Conservation (phyloP, 92 coral and sea anemone genomes). For the Siderastrea siderea region DNA sequence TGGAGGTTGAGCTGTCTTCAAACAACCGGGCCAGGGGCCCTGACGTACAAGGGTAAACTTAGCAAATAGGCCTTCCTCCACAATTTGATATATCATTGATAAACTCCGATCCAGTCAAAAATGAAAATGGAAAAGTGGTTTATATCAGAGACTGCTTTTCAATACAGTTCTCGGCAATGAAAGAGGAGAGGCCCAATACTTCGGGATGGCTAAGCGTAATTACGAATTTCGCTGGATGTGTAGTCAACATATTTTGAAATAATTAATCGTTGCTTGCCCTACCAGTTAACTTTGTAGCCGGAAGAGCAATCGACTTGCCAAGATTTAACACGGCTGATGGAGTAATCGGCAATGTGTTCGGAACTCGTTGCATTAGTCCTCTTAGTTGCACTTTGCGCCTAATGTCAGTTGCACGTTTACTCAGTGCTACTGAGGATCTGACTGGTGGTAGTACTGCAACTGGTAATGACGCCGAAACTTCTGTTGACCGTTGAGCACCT, state of each 20-base stretch:
- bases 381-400: slow-evolving; percentile 30
- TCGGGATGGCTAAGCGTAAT: neutral
- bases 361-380: slow-evolving; percentile 19
- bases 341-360: slow-evolving; percentile 1
- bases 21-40: slow-evolving; percentile 8
- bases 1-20: neutral
- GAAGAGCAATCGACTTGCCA: slow-evolving; percentile 37
- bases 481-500: neutral
- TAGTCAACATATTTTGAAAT: neutral
- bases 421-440: slow-evolving; percentile 13
- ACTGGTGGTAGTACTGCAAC: slow-evolving; percentile 6
- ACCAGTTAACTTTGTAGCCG: slow-evolving; percentile 32
- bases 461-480: neutral
- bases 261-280: neutral
- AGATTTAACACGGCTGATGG: slow-evolving; percentile 35
- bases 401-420: slow-evolving; percentile 10
- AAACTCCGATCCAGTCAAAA: slow-evolving; percentile 5
- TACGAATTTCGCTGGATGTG: neutral
- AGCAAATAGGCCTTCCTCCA: slow-evolving; percentile 1
- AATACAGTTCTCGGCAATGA: neutral
- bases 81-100: neutral
- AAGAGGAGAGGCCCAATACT: neutral
- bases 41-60: slow-evolving; percentile 15
- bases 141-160: neutral
- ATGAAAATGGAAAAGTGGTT: slow-evolving; percentile 7